These are phyloP conservation scores for Conus betulinus DNA, from an alignment of 1,140 invertebrate species.

Conservation along the genomic window DNA sequence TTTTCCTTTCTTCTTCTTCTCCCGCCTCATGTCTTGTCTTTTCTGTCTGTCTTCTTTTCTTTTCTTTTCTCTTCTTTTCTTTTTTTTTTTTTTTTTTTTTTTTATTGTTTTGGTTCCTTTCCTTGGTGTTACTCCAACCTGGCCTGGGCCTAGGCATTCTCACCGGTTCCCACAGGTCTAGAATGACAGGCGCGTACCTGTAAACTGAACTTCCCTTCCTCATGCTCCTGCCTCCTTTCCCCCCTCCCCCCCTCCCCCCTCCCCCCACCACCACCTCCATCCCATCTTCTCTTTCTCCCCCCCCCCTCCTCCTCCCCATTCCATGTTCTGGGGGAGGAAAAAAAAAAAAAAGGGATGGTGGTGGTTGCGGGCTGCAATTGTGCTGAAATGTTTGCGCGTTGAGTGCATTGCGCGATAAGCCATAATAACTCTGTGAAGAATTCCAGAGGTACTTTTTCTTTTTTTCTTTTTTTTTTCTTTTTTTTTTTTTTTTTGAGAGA, in stretches of 20 bases:
- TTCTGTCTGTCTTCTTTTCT: too few relatives aligned
- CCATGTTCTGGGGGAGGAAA: neutral
- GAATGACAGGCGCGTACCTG: neutral
- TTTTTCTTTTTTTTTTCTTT: too few relatives aligned
- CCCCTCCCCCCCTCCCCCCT: neutral
- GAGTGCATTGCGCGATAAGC: neutral
- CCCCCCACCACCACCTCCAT: too few relatives aligned
- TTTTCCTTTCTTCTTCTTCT: too few relatives aligned
- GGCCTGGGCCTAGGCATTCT: neutral
- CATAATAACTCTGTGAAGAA: neutral
- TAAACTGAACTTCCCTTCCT: neutral
- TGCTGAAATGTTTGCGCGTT: neutral
- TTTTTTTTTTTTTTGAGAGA: too few relatives aligned
- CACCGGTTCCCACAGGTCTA: conserved; percentile 9
- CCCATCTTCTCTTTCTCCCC: too few relatives aligned
- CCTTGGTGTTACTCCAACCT: neutral
- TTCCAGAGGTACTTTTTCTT: too few relatives aligned
- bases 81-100: neutral
- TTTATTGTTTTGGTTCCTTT: neutral
- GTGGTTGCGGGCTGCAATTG: neutral
- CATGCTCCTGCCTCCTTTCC: neutral
- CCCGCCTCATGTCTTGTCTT: too few relatives aligned
- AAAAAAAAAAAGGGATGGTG: neutral
- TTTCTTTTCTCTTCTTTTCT: neutral
- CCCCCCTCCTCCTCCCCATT: neutral